Conservation (phyloP, 2,113 vertebrate species). For the Numenius arquata region DNA sequence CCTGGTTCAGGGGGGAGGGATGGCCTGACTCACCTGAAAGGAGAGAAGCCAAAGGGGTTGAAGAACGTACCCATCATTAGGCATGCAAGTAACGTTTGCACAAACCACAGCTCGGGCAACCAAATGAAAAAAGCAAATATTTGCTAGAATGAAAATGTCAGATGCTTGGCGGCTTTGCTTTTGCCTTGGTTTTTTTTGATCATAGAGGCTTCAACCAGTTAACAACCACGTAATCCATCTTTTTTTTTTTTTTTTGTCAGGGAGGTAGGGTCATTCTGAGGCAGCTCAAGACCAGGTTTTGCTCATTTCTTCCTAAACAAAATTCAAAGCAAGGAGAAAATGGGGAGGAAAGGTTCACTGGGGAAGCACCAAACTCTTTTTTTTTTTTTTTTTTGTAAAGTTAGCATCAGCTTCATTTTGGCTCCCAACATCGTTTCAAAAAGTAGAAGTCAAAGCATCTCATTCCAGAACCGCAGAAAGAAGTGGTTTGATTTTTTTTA, state of each 20-base stretch:
- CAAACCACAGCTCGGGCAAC: neutral
- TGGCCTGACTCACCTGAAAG: neutral
- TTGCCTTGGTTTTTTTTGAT: neutral
- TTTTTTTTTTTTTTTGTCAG: no score
- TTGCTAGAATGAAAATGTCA: neutral
- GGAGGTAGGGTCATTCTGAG: neutral
- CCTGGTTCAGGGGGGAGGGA: neutral
- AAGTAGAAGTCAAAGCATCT: neutral
- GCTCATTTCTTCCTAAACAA: neutral
- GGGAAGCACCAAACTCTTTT: neutral
- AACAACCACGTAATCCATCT: neutral
- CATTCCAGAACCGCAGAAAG: neutral
- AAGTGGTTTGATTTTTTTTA: neutral
- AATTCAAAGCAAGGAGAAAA: neutral
- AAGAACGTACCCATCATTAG: neutral
- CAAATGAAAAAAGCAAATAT: neutral
- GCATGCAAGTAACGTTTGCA: neutral
- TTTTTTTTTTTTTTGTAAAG: neutral
- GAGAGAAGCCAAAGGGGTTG: neutral
- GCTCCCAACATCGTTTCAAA: neutral
- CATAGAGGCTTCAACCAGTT: neutral
- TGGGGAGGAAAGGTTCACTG: fast-evolving
- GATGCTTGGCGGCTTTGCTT: neutral
- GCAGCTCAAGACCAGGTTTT: neutral
- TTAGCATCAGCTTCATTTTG: neutral